A percentile compares a stretch with the other conserved stretches of the same genome.
These are phyloP conservation scores for Pelecanus crispus DNA, from an alignment of 2,113 vertebrate genomes.

Conservation along the genomic window DNA sequence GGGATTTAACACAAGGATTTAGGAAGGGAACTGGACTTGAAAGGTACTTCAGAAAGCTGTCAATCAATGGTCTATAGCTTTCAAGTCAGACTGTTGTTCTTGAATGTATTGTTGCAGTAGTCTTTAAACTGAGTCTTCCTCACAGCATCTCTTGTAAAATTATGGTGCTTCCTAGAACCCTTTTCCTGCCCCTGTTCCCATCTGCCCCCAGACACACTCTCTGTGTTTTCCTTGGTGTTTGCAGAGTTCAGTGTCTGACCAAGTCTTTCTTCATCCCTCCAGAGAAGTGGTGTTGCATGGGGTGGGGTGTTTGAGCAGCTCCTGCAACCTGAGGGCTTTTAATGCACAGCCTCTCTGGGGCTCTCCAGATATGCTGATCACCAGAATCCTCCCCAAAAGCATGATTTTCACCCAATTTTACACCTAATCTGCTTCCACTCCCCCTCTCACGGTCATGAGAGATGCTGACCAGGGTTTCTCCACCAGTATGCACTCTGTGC, in stretches of 20 bases:
- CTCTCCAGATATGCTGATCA: background rate
- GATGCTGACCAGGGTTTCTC: background rate
- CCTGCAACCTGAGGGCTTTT: background rate
- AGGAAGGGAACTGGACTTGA: background rate
- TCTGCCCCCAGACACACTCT: background rate
- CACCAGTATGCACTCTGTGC: background rate
- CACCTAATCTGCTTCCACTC: background rate
- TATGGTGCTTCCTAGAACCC: background rate
- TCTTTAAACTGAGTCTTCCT: background rate
- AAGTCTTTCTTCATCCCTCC: background rate
- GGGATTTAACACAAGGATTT: background rate
- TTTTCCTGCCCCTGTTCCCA: background rate
- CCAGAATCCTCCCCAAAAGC: background rate
- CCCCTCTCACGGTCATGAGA: background rate
- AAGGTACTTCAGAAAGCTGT: background rate
- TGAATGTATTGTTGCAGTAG: background rate
- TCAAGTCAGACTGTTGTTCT: background rate
- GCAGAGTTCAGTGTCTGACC: background rate
- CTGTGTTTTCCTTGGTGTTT: background rate
- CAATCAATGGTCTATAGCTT: background rate
- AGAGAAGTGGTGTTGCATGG: background rate
- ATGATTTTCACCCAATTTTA: background rate
- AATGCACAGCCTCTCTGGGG: background rate
- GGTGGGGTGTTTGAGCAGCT: background rate
- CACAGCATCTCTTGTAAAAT: background rate